These are phyloP conservation scores for Hyposoter dolosus DNA, from an alignment of 2,888 invertebrate species.

Conservation along the genomic window DNA sequence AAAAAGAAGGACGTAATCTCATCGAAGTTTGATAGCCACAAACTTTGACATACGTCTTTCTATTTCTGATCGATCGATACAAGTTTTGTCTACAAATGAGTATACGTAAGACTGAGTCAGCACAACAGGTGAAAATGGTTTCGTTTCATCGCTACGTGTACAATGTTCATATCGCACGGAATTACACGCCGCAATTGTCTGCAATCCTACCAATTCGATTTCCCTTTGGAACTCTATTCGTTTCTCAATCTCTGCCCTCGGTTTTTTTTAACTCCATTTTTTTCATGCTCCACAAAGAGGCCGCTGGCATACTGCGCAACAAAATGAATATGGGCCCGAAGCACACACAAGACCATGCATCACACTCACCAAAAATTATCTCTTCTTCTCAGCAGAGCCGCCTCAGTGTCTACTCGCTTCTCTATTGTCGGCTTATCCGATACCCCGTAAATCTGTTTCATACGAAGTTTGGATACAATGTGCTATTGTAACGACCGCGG, in stretches of 20 bases:
- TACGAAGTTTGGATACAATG: constrained; percentile 75
- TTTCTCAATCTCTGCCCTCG: constrained; percentile 16
- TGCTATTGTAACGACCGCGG: constrained; percentile 67
- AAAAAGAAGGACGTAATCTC: constrained; percentile 20
- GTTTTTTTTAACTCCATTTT: neutral
- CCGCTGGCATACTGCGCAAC: neutral
- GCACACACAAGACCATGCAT: neutral
- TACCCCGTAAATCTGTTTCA: constrained; percentile 77
- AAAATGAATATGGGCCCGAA: neutral
- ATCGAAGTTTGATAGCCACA: neutral
- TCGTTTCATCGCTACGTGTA: constrained; percentile 19
- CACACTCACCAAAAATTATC: constrained; percentile 53
- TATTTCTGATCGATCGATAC: neutral
- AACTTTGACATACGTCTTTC: constrained; percentile 3
- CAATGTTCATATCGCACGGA: constrained; percentile 24
- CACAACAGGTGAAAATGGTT: constrained; percentile 60
- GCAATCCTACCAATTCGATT: neutral
- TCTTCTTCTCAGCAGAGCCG: constrained; percentile 36
- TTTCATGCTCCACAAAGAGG: constrained; percentile 12
- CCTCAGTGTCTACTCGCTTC: constrained; percentile 48
- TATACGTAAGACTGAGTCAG: constrained; percentile 34
- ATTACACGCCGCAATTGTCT: constrained; percentile 36
- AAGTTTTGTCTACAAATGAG: neutral
- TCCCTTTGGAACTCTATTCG: constrained; percentile 25
- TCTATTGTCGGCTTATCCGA: constrained; percentile 70